Conservation (phyloP, 2,113 vertebrate genomes). For the Colaptes auratus region DNA sequence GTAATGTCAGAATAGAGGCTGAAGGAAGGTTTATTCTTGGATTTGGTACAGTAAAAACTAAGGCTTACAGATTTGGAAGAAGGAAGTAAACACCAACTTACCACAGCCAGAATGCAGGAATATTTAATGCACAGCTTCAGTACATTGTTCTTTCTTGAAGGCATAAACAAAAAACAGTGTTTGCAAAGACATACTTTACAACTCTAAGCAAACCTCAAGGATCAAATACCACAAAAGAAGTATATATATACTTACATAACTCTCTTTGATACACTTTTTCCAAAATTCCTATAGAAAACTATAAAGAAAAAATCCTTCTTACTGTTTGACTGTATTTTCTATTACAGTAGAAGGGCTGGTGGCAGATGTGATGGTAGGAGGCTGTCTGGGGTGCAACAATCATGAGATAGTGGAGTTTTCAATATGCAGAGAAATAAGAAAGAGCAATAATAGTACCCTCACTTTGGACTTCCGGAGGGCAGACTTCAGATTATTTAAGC, state of each 20-base stretch:
- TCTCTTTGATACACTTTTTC: background rate
- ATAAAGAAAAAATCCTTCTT: background rate
- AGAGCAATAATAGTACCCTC: too few relatives aligned
- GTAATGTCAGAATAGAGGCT: background rate
- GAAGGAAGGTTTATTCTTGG: background rate
- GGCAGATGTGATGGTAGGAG: too few relatives aligned
- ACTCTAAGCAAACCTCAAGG: background rate
- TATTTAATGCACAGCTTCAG: accelerated
- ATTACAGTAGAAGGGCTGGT: background rate
- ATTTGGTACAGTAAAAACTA: background rate
- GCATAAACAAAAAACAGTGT: background rate
- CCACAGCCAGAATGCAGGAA: background rate
- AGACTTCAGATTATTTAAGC: too few relatives aligned
- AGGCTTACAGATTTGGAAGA: background rate
- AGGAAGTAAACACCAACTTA: background rate
- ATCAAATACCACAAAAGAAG: background rate
- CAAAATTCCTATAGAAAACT: background rate
- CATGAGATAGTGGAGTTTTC: too few relatives aligned
- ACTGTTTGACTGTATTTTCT: background rate
- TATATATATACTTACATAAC: background rate
- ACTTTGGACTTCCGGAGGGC: too few relatives aligned
- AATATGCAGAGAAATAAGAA: too few relatives aligned
- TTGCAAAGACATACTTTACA: background rate
- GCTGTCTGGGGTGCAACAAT: too few relatives aligned
- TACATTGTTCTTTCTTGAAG: background rate